These are phyloP conservation scores for Ginglymostoma cirratum DNA, from an alignment of 2,113 vertebrate species.

Conservation along the genomic window DNA sequence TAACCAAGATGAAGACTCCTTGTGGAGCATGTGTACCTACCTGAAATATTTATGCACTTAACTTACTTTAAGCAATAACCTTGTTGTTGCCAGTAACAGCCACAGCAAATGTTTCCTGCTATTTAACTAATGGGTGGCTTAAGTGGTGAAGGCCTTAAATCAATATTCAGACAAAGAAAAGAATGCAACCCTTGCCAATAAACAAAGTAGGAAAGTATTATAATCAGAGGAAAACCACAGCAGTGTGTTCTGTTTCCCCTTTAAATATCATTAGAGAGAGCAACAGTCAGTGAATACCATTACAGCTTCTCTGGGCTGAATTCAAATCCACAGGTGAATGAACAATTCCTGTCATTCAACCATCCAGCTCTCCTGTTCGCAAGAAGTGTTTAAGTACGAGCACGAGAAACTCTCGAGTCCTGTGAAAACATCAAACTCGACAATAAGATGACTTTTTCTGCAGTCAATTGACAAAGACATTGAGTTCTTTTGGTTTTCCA, in stretches of 20 bases:
- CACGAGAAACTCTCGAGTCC: background rate
- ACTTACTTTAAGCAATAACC: background rate
- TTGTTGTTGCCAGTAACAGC: background rate
- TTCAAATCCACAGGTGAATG: constrained; percentile 29
- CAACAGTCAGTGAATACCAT: background rate
- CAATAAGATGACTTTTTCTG: background rate
- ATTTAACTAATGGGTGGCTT: background rate
- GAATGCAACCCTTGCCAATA: background rate
- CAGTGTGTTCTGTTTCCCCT: background rate
- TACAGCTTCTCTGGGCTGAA: background rate
- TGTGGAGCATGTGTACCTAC: background rate
- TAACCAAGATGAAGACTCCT: background rate
- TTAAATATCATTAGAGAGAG: background rate
- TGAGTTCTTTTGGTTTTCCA: background rate
- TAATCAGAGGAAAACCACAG: background rate
- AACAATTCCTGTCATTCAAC: background rate
- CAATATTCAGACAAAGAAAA: background rate
- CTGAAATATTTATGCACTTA: background rate
- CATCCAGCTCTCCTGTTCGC: background rate
- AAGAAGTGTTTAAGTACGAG: background rate
- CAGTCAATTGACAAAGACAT: background rate
- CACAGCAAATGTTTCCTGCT: background rate
- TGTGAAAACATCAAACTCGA: background rate
- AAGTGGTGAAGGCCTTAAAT: background rate
- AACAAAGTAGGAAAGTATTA: background rate